Evolutionary conservation across 2,888 invertebrate genomes (phyloP).

Genomic region (Linyphia triangularis): DNA sequence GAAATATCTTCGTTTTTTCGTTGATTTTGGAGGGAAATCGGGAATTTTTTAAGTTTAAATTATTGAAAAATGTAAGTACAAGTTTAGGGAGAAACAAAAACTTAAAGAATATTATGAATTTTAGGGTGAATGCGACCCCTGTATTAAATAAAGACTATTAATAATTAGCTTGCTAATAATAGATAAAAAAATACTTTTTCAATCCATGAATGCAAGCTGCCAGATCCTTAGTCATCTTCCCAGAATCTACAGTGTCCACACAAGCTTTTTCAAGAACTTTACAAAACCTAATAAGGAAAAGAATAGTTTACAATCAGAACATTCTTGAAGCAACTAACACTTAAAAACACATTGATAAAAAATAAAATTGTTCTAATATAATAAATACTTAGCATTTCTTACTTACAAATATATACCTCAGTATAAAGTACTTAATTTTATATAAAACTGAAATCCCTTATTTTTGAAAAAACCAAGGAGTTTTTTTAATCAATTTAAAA

Average conservation of each 20-base stretch:
- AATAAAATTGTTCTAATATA: no score
- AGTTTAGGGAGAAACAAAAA: no score
- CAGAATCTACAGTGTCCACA: constrained; percentile 89
- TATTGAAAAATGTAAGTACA: neutral
- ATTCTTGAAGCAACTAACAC: neutral
- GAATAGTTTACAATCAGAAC: neutral
- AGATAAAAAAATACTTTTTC: constrained; percentile 82
- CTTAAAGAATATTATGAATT: neutral
- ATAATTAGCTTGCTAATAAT: neutral
- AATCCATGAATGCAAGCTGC: constrained; percentile 92
- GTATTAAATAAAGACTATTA: neutral
- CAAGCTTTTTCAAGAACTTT: constrained; percentile 88
- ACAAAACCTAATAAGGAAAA: constrained; percentile 83
- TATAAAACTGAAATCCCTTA: no score
- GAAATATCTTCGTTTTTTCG: no score
- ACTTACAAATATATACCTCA: no score
- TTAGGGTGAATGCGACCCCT: neutral
- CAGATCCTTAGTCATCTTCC: constrained; percentile 93
- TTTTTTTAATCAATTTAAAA: no score
- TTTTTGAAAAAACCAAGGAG: no score
- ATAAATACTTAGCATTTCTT: no score
- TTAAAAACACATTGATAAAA: neutral
- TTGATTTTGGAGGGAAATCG: neutral
- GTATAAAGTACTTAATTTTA: no score
- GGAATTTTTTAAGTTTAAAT: neutral